A percentile compares a stretch with the other conserved stretches of the same genome.
phyloP scores from a whole-genome alignment of 64 coral and sea anemone genomes.

The Catalaphyllia jardinei region DNA sequence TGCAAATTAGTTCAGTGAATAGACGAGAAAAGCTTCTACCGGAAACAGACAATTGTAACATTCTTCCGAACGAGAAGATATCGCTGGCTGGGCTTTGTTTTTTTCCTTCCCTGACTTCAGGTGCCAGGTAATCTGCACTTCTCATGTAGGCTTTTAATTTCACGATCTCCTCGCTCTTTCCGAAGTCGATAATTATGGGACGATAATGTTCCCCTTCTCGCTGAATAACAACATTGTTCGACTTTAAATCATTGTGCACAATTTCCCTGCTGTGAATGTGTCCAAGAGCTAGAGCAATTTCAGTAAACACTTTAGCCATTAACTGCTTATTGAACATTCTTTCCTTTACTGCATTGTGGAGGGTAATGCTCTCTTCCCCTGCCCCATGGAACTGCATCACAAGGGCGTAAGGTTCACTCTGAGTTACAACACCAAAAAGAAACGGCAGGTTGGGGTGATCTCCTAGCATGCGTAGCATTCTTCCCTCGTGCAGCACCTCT shows the following conservation, averaged over 20 bases:
- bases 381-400: no score
- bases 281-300: background rate
- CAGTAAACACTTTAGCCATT: no score
- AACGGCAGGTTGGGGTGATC: slow-evolving; percentile 49
- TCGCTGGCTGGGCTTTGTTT: background rate
- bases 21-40: background rate
- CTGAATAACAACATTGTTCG: background rate
- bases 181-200: no score
- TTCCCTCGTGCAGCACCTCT: slow-evolving; percentile 37
- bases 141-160: background rate
- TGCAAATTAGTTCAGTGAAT: background rate
- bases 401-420: no score
- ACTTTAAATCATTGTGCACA: slow-evolving; percentile 43
- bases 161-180: background rate
- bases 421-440: slow-evolving; percentile 4
- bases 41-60: no score
- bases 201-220: no score
- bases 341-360: no score
- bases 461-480: background rate
- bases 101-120: background rate
- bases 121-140: background rate
- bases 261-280: slow-evolving; percentile 31
- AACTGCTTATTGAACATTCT: no score
- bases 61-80: no score
- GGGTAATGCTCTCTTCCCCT: no score